Base-by-base conservation (phyloP, 1,140 invertebrate genomes). In the Tetramorium parvispinum region DNA sequence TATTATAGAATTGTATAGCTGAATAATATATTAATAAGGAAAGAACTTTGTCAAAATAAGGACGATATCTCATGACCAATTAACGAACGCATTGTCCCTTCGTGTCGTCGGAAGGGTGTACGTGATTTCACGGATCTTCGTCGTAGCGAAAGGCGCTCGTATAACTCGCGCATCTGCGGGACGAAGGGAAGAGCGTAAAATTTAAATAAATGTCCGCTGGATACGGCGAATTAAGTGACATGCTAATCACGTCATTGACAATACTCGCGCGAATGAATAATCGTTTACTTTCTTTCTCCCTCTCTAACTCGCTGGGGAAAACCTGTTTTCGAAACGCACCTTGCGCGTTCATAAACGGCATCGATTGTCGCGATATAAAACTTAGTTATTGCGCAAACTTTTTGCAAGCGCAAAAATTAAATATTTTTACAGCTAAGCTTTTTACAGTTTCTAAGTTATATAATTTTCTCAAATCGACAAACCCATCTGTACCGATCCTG, bases 191-290 rank as follows among this genome's bases (percentile, higher is more conserved):
- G 77, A 94, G 93, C 94, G 94, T 94, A 93, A 94, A 94, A 94
- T 94, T 94, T 94, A 90, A 94, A 94, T 94, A 94, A 94, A 94
- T 94, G 93, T 92, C 87, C 76, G 86, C 85, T 87, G 88, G 93
- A 92, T 91, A 94, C 92, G 93, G 87, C 70, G 77, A 89, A 91
- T 94, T 94, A 94, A 83, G 91, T 94, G 93, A 94, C 94, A 94
- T 94, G 93, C 94, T 94, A 94, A 94, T 94, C 92, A 92, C 83
- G 85, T 75, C 90, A 68, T 43, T 73, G 49, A 40, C 78, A 40
- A 87, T 85, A 88, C 86, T 59, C 77, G 61, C 79, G 49, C 89
- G 85, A 88, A 89, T 92, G 91, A 91, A 91, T 92, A 91, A 92
- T 93, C 87, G 91, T 77, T 87, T 78, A 55, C 40, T 53, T 51